phyloP scores from a whole-genome alignment of 2,797 vertebrate species.

The Neomorphus geoffroyi region DNA sequence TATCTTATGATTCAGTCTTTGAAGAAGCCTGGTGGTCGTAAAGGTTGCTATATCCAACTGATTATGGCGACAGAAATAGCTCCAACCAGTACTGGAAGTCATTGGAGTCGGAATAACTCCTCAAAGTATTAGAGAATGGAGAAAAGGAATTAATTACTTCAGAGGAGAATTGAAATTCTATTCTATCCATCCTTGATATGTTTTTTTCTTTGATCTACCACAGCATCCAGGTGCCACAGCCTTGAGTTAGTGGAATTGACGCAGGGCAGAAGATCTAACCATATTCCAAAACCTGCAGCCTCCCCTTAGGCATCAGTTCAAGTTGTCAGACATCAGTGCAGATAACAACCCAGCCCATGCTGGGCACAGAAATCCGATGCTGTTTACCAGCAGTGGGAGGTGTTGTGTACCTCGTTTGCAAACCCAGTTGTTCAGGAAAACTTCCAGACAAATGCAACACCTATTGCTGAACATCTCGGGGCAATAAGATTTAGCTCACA shows the following conservation, averaged over 20 bases:
- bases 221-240: slow-evolving; percentile 29
- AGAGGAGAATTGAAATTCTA: neutral
- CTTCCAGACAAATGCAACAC: slow-evolving; percentile 27
- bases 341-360: slow-evolving; percentile 38
- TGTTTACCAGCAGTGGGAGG: slow-evolving; percentile 34
- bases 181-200: slow-evolving; percentile 21
- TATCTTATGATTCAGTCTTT: slow-evolving; percentile 8
- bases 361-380: slow-evolving; percentile 22
- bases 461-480: neutral
- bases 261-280: slow-evolving; percentile 6
- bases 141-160: slow-evolving; percentile 30
- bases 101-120: slow-evolving; percentile 10
- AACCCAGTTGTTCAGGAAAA: slow-evolving; percentile 38
- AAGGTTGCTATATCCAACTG: slow-evolving; percentile 23
- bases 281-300: neutral
- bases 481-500: neutral
- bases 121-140: neutral
- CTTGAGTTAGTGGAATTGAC: neutral
- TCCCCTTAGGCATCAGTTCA: slow-evolving; percentile 22
- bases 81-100: neutral
- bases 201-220: slow-evolving; percentile 36
- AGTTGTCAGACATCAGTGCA: slow-evolving; percentile 33
- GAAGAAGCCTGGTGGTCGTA: slow-evolving; percentile 44
- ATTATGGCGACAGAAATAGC: slow-evolving; percentile 17
- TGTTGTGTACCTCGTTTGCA: slow-evolving; percentile 39